Percentiles rank a stretch among this genome's conserved stretches.
Evolutionary conservation across 2,888 invertebrate genomes (phyloP).

Genomic region (Rugalucina vietnamica): DNA sequence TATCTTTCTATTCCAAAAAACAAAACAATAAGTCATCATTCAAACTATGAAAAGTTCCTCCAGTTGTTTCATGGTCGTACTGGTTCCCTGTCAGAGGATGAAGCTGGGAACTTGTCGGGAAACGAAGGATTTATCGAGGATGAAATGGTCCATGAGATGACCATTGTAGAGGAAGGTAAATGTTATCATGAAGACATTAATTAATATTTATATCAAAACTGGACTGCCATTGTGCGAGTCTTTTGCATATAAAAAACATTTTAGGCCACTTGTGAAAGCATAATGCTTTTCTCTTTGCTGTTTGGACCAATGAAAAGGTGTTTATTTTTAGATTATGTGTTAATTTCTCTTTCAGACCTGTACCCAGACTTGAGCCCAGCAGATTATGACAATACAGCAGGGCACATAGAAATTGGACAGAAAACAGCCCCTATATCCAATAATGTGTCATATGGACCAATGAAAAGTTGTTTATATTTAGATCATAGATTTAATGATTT

Average conservation of each 20-base stretch:
- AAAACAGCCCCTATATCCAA: constrained; percentile 28
- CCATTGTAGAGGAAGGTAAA: constrained; percentile 56
- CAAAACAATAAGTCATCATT: constrained; percentile 68
- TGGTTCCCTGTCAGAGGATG: constrained; percentile 65
- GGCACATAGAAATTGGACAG: constrained; percentile 33
- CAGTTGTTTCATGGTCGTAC: constrained; percentile 55
- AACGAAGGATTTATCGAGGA: constrained; percentile 67
- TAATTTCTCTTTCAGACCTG: constrained; percentile 58
- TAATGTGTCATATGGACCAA: neutral
- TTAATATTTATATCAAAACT: too few species aligned
- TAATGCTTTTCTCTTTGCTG: too few species aligned
- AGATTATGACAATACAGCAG: constrained; percentile 39
- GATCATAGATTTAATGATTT: constrained; percentile 8
- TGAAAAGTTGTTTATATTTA: neutral
- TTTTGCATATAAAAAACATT: neutral
- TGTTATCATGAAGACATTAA: too few species aligned
- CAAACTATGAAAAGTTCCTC: constrained; percentile 68
- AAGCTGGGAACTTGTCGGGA: constrained; percentile 56
- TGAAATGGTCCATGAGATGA: constrained; percentile 58
- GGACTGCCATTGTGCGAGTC: too few species aligned
- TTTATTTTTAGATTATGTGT: neutral
- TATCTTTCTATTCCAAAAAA: constrained; percentile 53
- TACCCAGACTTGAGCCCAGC: constrained; percentile 66
- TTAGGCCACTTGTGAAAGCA: too few species aligned
- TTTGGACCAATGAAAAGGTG: neutral